phyloP scores from a whole-genome alignment of 2,113 vertebrate genomes.

The Cygnus buccinator region DNA sequence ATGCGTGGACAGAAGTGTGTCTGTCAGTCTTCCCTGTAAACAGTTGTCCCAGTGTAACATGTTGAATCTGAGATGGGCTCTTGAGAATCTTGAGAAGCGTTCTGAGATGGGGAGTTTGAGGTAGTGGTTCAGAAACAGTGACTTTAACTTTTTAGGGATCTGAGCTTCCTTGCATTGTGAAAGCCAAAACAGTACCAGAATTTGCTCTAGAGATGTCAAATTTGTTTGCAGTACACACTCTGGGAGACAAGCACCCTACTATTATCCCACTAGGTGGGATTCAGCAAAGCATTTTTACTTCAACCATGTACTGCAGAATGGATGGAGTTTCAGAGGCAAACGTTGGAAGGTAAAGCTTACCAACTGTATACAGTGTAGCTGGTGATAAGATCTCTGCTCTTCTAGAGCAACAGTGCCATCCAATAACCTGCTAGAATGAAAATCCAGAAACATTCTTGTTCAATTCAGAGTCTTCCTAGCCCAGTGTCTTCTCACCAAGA shows the following conservation, averaged over 20 bases:
- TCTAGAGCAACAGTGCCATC: neutral
- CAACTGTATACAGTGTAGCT: neutral
- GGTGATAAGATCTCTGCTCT: neutral
- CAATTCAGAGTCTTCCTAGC: neutral
- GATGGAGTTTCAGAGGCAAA: neutral
- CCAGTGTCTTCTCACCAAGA: neutral
- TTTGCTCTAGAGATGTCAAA: neutral
- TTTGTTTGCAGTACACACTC: neutral
- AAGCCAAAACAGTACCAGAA: neutral
- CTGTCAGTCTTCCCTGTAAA: neutral
- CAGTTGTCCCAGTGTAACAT: neutral
- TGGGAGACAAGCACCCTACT: neutral
- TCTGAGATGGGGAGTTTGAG: neutral
- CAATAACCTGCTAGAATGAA: neutral
- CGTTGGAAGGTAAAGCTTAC: neutral
- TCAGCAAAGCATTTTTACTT: neutral
- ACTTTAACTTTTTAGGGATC: neutral
- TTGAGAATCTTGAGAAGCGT: neutral
- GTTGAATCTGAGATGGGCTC: neutral
- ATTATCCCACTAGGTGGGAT: neutral
- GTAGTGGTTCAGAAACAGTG: neutral
- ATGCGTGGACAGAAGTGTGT: neutral
- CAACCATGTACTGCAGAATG: neutral
- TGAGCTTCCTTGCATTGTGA: neutral
- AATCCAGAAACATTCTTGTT: neutral